Conservation (phyloP, 2,888 invertebrate species). For the Isoperla grammatica region DNA sequence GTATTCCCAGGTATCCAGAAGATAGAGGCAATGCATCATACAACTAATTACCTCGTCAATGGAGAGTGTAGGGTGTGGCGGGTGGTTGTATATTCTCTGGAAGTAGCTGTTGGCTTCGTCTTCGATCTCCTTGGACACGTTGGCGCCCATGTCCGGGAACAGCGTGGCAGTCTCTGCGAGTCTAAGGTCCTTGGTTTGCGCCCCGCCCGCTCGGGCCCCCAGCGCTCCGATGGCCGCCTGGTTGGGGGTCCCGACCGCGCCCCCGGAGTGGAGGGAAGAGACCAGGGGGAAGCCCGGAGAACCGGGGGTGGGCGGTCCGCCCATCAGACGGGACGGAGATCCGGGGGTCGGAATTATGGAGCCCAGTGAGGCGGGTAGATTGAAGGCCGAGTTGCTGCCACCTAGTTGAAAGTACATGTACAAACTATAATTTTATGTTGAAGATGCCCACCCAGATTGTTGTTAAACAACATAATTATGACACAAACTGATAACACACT, state of each 20-base stretch:
- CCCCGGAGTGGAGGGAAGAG: constrained; percentile 51
- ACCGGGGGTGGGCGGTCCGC: constrained; percentile 49
- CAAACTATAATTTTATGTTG: no score
- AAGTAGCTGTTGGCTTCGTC: constrained; percentile 99
- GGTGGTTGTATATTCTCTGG: constrained; percentile 96
- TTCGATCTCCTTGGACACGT: constrained; percentile 92
- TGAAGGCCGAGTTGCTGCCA: constrained; percentile 61
- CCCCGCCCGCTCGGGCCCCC: constrained; percentile 49
- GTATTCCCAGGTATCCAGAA: no score
- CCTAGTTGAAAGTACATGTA: no score
- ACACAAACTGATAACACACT: no score
- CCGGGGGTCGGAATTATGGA: constrained; percentile 75
- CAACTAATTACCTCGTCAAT: constrained; percentile 69
- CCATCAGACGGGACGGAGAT: constrained; percentile 76
- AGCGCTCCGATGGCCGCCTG: constrained; percentile 56
- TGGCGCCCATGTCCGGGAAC: constrained; percentile 74
- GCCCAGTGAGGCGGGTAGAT: constrained; percentile 59
- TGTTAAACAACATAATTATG: no score
- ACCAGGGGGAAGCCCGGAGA: constrained; percentile 52
- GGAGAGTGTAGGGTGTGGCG: constrained; percentile 87
- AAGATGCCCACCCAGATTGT: no score
- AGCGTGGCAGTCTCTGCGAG: constrained; percentile 46
- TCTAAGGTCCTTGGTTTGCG: constrained; percentile 20
- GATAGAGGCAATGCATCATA: no score
- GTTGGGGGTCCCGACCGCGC: constrained; percentile 45